A percentile compares a stretch with the other conserved stretches of the same genome.
Evolutionary conservation across 2,113 vertebrate species (phyloP).

Genomic region (Colaptes auratus): DNA sequence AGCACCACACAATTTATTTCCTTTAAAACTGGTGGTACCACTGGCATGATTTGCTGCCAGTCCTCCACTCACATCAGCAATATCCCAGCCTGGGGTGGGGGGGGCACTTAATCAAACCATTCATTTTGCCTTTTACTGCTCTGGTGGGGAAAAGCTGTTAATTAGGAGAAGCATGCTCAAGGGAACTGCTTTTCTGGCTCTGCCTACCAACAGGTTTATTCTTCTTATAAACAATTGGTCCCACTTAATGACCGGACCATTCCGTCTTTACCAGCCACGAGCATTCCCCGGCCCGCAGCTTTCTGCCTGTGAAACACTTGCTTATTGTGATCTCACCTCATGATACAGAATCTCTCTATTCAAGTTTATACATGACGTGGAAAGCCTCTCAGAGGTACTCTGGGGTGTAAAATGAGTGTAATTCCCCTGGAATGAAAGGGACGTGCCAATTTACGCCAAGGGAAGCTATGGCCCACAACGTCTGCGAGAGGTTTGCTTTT

Average conservation of each 20-base stretch:
- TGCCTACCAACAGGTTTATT: slow-evolving; percentile 14
- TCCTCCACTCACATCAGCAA: not conserved
- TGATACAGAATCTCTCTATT: slow-evolving; percentile 42
- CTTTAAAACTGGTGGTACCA: not conserved
- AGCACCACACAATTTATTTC: not conserved
- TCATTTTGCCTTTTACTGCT: slow-evolving; percentile 36
- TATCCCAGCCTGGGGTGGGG: not conserved
- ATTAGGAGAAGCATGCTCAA: not conserved
- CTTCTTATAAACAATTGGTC: slow-evolving; percentile 38
- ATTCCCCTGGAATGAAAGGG: slow-evolving; percentile 50
- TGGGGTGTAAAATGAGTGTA: slow-evolving; percentile 36
- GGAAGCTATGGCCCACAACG: not conserved
- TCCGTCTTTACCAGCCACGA: slow-evolving; percentile 22
- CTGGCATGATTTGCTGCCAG: not conserved
- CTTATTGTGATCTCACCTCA: slow-evolving; percentile 32
- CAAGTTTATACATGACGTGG: slow-evolving; percentile 64
- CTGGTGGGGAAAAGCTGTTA: not conserved
- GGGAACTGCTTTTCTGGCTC: slow-evolving; percentile 13
- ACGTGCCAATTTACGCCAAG: not conserved
- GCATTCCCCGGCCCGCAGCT: slow-evolving; percentile 41
- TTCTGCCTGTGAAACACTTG: slow-evolving; percentile 47
- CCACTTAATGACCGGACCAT: slow-evolving; percentile 10
- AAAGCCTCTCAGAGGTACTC: slow-evolving; percentile 14
- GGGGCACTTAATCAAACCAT: slow-evolving; percentile 4
- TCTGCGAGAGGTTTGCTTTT: slow-evolving; percentile 41